phyloP scores from a whole-genome alignment of 2,113 vertebrate genomes.

The Proterorhinus semilunaris region DNA sequence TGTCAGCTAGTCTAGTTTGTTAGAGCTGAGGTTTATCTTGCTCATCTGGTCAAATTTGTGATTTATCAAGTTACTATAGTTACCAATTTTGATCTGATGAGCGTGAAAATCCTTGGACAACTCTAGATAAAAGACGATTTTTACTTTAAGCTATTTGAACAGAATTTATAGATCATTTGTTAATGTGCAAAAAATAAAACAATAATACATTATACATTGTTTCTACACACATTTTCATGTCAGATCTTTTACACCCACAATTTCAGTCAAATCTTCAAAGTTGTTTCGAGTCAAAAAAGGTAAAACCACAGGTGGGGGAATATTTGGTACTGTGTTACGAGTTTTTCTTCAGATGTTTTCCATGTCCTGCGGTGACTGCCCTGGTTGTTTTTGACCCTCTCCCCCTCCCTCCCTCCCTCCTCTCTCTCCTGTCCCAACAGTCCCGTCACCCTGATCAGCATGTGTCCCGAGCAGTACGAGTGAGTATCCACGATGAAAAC shows the following conservation, averaged over 20 bases:
- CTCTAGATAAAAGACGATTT: no score
- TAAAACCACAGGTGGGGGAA: not conserved
- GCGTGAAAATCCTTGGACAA: no score
- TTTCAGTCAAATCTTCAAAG: not conserved
- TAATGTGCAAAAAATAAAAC: no score
- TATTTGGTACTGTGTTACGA: conserved; percentile 10
- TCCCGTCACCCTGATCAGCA: conserved; percentile 98
- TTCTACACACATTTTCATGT: not conserved
- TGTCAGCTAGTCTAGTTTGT: no score
- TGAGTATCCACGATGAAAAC: conserved; percentile 81
- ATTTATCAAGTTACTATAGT: no score
- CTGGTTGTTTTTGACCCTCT: conserved; percentile 13
- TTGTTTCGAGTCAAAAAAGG: not conserved
- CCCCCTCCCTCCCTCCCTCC: conserved; percentile 11
- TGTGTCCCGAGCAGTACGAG: conserved; percentile 99
- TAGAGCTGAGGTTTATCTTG: no score
- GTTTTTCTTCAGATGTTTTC: conserved; percentile 36
- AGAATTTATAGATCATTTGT: no score
- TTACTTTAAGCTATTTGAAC: no score
- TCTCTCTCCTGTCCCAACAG: conserved; percentile 79
- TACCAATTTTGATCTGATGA: not conserved
- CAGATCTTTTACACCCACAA: not conserved
- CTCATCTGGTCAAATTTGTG: no score
- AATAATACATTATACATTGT: not conserved
- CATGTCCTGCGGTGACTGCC: conserved; percentile 61